phyloP scores from a whole-genome alignment of 2,797 vertebrate species.

The Megalops cyprinoides region DNA sequence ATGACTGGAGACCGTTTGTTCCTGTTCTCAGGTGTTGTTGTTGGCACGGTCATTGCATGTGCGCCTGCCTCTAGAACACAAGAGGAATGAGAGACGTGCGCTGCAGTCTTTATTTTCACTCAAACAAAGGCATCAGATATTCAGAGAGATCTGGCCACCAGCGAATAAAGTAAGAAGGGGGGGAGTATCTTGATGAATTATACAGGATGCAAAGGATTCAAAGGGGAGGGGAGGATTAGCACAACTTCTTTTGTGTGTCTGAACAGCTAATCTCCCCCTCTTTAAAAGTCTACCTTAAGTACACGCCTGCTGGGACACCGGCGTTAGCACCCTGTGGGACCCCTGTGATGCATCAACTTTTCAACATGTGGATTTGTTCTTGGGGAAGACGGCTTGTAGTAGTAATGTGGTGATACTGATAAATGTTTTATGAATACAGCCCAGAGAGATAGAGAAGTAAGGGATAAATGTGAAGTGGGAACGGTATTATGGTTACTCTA shows the following conservation, averaged over 20 bases:
- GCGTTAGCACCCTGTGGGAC: conserved; percentile 45
- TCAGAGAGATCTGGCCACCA: conserved; percentile 58
- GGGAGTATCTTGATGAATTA: conserved; percentile 64
- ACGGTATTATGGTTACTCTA: background rate
- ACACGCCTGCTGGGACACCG: conserved; percentile 55
- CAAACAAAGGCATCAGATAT: conserved; percentile 50
- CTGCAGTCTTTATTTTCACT: conserved; percentile 12
- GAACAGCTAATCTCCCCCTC: conserved; percentile 66
- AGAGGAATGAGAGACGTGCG: background rate
- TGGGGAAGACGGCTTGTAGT: background rate
- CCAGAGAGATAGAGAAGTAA: background rate
- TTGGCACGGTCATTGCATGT: background rate
- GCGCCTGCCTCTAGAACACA: background rate
- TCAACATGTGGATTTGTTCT: conserved; percentile 36
- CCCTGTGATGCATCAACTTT: conserved; percentile 44
- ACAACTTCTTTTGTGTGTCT: conserved; percentile 68
- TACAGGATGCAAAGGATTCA: conserved; percentile 55
- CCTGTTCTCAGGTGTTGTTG: background rate
- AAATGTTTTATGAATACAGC: conserved; percentile 23
- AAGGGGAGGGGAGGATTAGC: conserved; percentile 52
- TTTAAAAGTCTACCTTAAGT: conserved; percentile 65
- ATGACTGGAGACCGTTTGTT: background rate
- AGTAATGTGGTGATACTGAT: conserved; percentile 6
- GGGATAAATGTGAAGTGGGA: conserved; percentile 8
- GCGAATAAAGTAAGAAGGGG: conserved; percentile 42